Conservation (phyloP, 2,797 vertebrate species). For the Hydrocynus forskahlii region DNA sequence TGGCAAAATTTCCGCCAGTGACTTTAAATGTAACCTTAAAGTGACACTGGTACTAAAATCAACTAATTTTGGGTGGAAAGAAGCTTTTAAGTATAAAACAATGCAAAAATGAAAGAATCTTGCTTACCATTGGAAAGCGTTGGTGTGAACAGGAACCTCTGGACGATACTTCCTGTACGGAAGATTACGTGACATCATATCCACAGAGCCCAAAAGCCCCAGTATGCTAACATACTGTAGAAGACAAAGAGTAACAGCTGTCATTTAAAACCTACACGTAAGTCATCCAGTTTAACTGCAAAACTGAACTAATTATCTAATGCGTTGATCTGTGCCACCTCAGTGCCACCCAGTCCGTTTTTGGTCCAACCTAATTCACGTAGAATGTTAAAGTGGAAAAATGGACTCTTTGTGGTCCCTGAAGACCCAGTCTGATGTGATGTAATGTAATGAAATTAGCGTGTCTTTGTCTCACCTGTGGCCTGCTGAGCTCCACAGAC, state of each 20-base stretch:
- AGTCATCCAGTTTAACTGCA: neutral
- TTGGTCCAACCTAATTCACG: no score
- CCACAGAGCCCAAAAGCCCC: conserved; percentile 94
- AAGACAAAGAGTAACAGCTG: conserved; percentile 21
- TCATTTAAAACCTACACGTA: neutral
- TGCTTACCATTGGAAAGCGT: conserved; percentile 85
- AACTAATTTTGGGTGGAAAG: neutral
- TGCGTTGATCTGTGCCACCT: no score
- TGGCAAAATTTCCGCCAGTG: no score
- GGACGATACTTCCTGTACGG: conserved; percentile 95
- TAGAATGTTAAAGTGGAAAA: no score
- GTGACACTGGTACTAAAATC: neutral
- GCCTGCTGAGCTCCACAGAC: conserved; percentile 90
- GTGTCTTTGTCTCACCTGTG: conserved; percentile 79
- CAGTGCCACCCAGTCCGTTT: no score
- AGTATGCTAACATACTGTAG: conserved; percentile 94
- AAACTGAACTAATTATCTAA: neutral
- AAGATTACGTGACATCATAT: conserved; percentile 95
- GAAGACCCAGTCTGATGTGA: no score
- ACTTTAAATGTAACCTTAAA: no score
- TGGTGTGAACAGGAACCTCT: conserved; percentile 78
- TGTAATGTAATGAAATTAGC: neutral
- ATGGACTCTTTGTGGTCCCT: no score
- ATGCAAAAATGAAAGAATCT: neutral
- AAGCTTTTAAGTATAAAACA: no score